Evolutionary conservation across 2,797 vertebrate species (phyloP).

Genomic region (Myripristis jacobus): DNA sequence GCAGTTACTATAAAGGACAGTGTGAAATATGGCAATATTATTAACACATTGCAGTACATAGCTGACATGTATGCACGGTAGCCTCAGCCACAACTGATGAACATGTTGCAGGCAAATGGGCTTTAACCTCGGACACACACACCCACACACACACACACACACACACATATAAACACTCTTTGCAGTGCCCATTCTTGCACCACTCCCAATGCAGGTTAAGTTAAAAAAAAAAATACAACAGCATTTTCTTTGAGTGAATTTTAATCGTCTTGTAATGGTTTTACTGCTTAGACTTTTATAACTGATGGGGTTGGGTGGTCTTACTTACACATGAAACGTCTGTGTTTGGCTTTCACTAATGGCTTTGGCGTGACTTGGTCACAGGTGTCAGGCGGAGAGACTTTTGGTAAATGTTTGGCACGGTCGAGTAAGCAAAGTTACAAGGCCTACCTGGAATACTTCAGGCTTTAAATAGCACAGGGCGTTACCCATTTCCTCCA

Average conservation of each 20-base stretch:
- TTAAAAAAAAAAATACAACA: constrained; percentile 27
- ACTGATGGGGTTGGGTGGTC: constrained; percentile 65
- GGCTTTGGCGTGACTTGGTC: constrained; percentile 73
- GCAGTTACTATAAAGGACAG: constrained; percentile 5
- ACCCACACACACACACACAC: neutral
- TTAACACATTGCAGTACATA: constrained; percentile 10
- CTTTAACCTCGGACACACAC: constrained; percentile 6
- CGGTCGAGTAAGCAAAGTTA: constrained; percentile 64
- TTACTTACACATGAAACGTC: constrained; percentile 57
- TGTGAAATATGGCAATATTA: constrained; percentile 40
- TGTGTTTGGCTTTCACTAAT: constrained; percentile 72
- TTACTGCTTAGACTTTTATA: constrained; percentile 53
- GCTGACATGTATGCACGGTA: constrained; percentile 23
- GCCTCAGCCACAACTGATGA: constrained; percentile 18
- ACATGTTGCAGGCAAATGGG: constrained; percentile 20
- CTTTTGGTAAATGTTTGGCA: constrained; percentile 82
- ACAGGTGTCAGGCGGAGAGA: constrained; percentile 73
- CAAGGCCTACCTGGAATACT: constrained; percentile 80
- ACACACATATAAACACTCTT: constrained; percentile 4
- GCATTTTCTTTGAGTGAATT: constrained; percentile 58
- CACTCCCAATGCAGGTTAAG: constrained; percentile 35
- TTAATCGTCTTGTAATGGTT: constrained; percentile 70
- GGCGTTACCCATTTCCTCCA: constrained; percentile 76
- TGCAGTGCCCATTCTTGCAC: constrained; percentile 18
- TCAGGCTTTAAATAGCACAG: constrained; percentile 77